Evolutionary conservation across 2,113 vertebrate genomes (phyloP), one percentile per base, ranked within the genome.

Genomic region (Podarcis cretensis): DNA sequence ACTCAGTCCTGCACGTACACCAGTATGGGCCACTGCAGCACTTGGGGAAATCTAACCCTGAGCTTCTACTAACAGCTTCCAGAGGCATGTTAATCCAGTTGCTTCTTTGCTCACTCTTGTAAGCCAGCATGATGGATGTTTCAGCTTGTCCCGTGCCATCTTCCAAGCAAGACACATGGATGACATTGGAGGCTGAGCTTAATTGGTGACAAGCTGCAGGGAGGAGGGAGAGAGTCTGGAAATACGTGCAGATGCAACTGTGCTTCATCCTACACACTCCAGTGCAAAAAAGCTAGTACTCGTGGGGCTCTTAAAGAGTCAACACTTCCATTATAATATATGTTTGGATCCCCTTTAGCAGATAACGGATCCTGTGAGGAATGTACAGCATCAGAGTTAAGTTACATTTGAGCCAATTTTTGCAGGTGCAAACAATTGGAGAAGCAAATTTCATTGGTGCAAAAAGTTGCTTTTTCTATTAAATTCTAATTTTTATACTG

Each of bases 1-100:
- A 66, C 54, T 63, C 78, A 16, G 80, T 40, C 12, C 37, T 83
- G 87, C 81, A 83, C 40, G 81, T 88, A 77, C 73, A 77, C 23
- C 5, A 37, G 16, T 35, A 30, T 68, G 65, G 74, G 32, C 81
- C 20, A 66, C 20, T 57, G 83, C 18, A 63, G 79, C 78, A 73
- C 23, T 20, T 59, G 12, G 6, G 48, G 18, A 6, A 71, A 59
- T 57, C 43, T 37, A 87, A 54, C 65, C 65, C 40, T 35, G 63
- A 20, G 16, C 18, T 66, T 65, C 43, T 77, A 76, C 43, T 65
- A 27, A 43, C 69, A 88, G 12, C 30, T 75, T 74, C 57, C 27
- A 88, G 35, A 83, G 59, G 30, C 57, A 65, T 43, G 21, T 59
- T 43, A 10, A 88, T 65, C 27, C 48, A 87, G 13, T 21, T 6